These are phyloP conservation scores for Megatriorchis doriae DNA, from an alignment of 2,113 vertebrate genomes.

Conservation along the genomic window DNA sequence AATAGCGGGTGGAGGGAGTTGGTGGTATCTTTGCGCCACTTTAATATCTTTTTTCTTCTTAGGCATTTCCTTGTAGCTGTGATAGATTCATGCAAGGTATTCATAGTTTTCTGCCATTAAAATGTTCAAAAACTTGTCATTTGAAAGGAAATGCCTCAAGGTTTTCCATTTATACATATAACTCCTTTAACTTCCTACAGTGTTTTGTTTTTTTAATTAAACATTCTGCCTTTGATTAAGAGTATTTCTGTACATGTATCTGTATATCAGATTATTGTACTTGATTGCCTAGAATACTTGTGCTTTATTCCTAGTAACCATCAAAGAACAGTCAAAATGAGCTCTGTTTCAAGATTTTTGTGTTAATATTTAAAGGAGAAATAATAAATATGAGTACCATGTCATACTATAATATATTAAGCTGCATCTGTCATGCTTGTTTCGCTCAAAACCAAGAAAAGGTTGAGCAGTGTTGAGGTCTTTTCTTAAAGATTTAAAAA, in stretches of 20 bases:
- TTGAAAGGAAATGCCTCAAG: conserved; percentile 31
- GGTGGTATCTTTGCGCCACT: neutral
- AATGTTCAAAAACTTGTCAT: neutral
- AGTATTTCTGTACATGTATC: neutral
- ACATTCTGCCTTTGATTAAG: neutral
- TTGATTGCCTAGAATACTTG: neutral
- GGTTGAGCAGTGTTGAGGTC: neutral
- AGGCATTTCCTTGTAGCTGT: conserved; percentile 3
- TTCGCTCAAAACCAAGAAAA: neutral
- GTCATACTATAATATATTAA: neutral
- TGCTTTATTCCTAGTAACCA: neutral
- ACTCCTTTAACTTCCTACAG: neutral
- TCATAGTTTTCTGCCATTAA: neutral
- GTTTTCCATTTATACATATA: neutral
- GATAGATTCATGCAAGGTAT: conserved; percentile 36
- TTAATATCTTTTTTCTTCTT: conserved; percentile 26
- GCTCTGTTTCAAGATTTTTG: neutral
- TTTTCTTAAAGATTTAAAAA: neutral
- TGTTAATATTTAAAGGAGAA: neutral
- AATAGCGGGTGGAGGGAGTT: neutral
- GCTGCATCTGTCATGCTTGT: neutral
- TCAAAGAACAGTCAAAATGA: neutral
- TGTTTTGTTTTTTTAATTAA: neutral
- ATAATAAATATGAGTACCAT: neutral
- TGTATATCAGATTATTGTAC: neutral